Conservation (phyloP, 2,113 vertebrate genomes). For the Sphaerodactylus townsendi region DNA sequence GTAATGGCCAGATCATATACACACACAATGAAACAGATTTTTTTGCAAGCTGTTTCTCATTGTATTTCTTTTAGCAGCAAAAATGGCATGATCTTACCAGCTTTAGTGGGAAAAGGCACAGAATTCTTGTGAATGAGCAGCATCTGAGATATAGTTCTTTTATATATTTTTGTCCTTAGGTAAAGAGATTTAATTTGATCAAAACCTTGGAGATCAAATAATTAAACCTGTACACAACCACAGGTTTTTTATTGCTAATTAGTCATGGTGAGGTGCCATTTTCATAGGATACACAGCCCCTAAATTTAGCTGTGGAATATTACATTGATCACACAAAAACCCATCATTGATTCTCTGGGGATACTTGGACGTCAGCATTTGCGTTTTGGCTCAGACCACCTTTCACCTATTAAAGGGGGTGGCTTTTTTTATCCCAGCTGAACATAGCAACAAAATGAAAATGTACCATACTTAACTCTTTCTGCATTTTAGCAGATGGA, state of each 20-base stretch:
- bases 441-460: conserved; percentile 73
- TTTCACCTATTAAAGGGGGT: conserved; percentile 72
- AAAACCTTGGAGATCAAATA: conserved; percentile 75
- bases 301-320: conserved; percentile 83
- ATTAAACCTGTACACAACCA: conserved; percentile 74
- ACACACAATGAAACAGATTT: conserved; percentile 38
- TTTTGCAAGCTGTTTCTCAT: conserved; percentile 59
- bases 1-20: conserved; percentile 40
- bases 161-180: conserved; percentile 51
- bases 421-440: conserved; percentile 62
- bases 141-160: conserved; percentile 29
- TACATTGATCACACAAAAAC: conserved; percentile 76
- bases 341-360: conserved; percentile 73
- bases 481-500: conserved; percentile 41
- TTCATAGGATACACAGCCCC: conserved; percentile 72
- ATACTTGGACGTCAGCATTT: conserved; percentile 69
- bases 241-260: conserved; percentile 77
- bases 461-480: conserved; percentile 73
- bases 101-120: conserved; percentile 57
- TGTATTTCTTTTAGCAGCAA: conserved; percentile 61
- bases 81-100: conserved; percentile 50
- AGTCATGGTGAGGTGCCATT: conserved; percentile 76
- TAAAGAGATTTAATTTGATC: conserved; percentile 74
- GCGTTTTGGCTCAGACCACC: conserved; percentile 72
- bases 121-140: conserved; percentile 50